phyloP scores from a whole-genome alignment of 1,140 invertebrate species.

The Anastrepha ludens region DNA sequence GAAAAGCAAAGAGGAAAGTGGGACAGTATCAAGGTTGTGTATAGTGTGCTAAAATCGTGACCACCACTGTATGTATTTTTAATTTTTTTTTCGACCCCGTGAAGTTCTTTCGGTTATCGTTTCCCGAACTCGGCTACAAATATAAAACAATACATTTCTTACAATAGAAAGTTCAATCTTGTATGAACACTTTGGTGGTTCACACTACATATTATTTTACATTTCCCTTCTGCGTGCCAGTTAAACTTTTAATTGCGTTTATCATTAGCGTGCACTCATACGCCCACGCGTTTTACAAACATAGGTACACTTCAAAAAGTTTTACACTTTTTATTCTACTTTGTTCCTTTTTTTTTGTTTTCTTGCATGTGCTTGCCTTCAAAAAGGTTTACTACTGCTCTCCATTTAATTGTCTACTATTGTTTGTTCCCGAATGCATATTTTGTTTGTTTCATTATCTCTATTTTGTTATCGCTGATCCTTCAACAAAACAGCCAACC shows the following conservation, averaged over 20 bases:
- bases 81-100: too few species aligned
- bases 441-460: constrained; percentile 48
- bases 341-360: background rate
- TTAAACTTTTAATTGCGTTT: constrained; percentile 33
- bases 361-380: background rate
- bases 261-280: constrained; percentile 36
- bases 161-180: too few species aligned
- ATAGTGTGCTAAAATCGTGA: too few species aligned
- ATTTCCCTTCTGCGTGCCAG: constrained; percentile 8
- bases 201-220: background rate
- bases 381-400: background rate
- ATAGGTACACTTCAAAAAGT: constrained; percentile 28
- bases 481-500: constrained; percentile 27
- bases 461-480: constrained; percentile 51
- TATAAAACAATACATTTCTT: too few species aligned
- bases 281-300: background rate
- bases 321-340: background rate
- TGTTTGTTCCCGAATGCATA: background rate
- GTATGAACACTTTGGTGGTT: too few species aligned
- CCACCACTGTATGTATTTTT: too few species aligned
- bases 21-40: too few species aligned
- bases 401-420: constrained; percentile 43
- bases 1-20: too few species aligned
- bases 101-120: too few species aligned
- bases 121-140: too few species aligned